A percentile compares a stretch with the other conserved stretches of the same genome.
phyloP scores from a whole-genome alignment of 2,113 vertebrate genomes.

The Onychorhynchus coronatus region DNA sequence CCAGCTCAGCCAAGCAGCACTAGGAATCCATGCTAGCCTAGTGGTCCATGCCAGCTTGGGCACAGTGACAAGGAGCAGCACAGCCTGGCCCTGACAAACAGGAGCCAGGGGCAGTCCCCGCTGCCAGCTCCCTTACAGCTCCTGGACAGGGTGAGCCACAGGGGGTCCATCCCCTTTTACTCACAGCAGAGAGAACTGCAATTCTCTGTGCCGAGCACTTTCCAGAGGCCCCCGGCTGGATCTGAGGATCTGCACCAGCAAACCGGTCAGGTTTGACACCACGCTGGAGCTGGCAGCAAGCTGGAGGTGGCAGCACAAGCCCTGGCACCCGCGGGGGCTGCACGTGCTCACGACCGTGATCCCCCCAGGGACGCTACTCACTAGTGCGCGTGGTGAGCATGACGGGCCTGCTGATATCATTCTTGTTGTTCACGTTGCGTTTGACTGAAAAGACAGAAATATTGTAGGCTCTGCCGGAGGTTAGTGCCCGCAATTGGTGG shows the following conservation, averaged over 20 bases:
- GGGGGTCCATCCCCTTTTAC: neutral
- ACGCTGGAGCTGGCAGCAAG: neutral
- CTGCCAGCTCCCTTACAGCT: neutral
- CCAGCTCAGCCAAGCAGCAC: neutral
- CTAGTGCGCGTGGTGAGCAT: conserved; percentile 87
- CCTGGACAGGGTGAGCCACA: neutral
- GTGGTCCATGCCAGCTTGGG: neutral
- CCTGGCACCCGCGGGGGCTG: neutral
- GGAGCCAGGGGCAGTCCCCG: accelerated
- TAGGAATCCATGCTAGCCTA: neutral
- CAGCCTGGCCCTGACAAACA: neutral
- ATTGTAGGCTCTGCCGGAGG: conserved; percentile 90
- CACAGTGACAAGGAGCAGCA: neutral
- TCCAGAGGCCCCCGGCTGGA: neutral
- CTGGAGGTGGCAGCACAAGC: neutral
- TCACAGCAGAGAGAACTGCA: conserved; percentile 16
- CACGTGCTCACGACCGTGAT: neutral
- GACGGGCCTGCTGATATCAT: conserved; percentile 90
- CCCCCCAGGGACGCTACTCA: conserved; percentile 74
- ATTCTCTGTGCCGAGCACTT: neutral
- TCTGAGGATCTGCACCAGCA: neutral
- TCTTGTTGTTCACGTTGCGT: conserved; percentile 87
- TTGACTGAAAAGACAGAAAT: conserved; percentile 95
- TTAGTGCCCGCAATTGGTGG: conserved; percentile 87
- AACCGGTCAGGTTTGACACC: neutral